Evolutionary conservation across 2,888 invertebrate genomes (phyloP).

Genomic region (Heliconius charithonia): DNA sequence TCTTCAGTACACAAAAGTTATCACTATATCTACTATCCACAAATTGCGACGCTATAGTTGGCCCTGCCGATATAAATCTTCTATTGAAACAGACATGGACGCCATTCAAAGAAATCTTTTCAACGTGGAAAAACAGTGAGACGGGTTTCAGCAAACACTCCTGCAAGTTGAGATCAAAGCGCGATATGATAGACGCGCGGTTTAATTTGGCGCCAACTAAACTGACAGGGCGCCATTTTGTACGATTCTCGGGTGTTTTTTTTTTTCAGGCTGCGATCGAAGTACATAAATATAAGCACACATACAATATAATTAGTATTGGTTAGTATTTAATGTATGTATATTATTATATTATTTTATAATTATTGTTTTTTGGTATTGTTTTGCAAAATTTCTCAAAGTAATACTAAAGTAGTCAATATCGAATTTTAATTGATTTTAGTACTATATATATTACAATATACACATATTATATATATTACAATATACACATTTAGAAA

Average conservation of each 20-base stretch:
- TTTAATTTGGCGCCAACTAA: constrained; percentile 79
- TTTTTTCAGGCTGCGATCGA: constrained; percentile 42
- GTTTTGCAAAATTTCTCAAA: too few species aligned
- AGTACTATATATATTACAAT: too few species aligned
- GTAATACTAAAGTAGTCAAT: too few species aligned
- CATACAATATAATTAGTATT: too few species aligned
- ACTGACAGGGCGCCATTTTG: constrained; percentile 76
- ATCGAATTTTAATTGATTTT: too few species aligned
- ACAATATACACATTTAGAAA: too few species aligned
- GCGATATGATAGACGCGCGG: constrained; percentile 76
- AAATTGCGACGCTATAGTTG: constrained; percentile 79
- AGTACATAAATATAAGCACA: too few species aligned
- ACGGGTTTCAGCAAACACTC: constrained; percentile 71
- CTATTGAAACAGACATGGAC: constrained; percentile 59
- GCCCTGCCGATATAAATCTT: constrained; percentile 78
- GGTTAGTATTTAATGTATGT: too few species aligned
- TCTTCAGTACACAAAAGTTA: constrained; percentile 52
- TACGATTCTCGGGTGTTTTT: constrained; percentile 59
- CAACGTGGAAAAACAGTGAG: constrained; percentile 76
- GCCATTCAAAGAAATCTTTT: constrained; percentile 72
- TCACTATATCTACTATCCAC: constrained; percentile 77
- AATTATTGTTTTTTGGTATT: too few species aligned
- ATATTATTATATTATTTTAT: too few species aligned
- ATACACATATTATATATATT: too few species aligned
- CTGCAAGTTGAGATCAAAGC: constrained; percentile 76